Conservation (phyloP, 2,113 vertebrate species). For the Oncorhynchus keta region DNA sequence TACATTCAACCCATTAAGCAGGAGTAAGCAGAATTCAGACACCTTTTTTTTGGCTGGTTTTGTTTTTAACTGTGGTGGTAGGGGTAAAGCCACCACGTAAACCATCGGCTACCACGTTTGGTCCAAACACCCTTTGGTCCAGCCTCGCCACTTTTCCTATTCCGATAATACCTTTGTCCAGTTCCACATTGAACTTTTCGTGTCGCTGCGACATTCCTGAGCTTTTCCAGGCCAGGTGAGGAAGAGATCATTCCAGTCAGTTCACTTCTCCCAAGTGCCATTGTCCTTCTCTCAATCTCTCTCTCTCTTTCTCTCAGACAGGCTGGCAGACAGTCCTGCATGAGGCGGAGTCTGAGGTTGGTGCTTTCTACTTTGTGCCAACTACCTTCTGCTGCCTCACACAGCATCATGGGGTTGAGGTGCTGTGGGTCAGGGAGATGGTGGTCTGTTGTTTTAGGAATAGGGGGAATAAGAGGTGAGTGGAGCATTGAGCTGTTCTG, state of each 20-base stretch:
- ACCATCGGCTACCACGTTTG: neutral
- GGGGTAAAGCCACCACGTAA: neutral
- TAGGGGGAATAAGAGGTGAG: too few relatives aligned
- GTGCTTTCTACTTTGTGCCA: conserved; percentile 70
- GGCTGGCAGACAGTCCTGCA: conserved; percentile 70
- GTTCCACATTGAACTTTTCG: conserved; percentile 25
- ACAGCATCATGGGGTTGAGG: conserved; percentile 61
- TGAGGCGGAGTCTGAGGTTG: conserved; percentile 60
- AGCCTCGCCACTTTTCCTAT: neutral
- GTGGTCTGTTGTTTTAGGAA: too few relatives aligned
- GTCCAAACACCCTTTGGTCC: too few relatives aligned
- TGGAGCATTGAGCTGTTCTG: too few relatives aligned
- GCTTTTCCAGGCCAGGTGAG: conserved; percentile 34
- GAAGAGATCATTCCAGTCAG: conserved; percentile 60
- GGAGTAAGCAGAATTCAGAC: conserved; percentile 40
- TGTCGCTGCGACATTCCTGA: neutral
- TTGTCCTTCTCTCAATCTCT: conserved; percentile 38
- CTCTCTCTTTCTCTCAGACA: conserved; percentile 59
- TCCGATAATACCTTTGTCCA: neutral
- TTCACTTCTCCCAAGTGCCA: conserved; percentile 60
- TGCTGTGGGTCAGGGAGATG: conserved; percentile 30
- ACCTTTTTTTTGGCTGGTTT: conserved; percentile 42
- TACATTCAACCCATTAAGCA: conserved; percentile 22
- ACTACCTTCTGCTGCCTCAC: conserved; percentile 60
- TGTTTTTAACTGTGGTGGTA: conserved; percentile 10